These are phyloP conservation scores for Enteromius paludinosus DNA, from an alignment of 2,797 vertebrate genomes.

Conservation along the genomic window DNA sequence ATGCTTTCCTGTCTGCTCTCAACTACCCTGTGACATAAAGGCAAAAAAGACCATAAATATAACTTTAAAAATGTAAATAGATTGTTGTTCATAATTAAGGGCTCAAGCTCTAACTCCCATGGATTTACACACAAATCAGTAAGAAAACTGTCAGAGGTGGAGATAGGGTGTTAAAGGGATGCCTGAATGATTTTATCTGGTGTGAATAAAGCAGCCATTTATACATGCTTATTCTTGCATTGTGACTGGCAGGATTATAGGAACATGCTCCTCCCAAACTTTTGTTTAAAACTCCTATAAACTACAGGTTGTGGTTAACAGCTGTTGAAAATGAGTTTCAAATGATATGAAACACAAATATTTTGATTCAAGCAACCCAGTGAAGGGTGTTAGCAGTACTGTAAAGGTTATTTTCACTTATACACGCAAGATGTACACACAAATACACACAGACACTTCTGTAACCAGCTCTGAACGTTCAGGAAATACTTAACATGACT, in stretches of 20 bases:
- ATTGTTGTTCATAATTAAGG: background rate
- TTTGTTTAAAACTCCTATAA: background rate
- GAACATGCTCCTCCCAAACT: background rate
- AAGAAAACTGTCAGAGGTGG: background rate
- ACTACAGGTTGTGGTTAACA: background rate
- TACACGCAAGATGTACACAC: background rate
- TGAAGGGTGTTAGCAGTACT: background rate
- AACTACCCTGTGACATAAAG: too few species aligned
- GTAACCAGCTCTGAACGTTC: slow-evolving; percentile 30
- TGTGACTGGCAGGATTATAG: background rate
- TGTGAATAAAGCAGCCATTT: background rate
- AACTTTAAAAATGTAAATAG: too few species aligned
- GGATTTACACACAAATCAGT: background rate
- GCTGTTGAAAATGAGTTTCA: background rate
- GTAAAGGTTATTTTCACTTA: background rate
- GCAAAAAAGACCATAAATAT: too few species aligned
- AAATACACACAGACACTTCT: slow-evolving; percentile 16
- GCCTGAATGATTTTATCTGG: background rate
- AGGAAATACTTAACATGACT: slow-evolving; percentile 51
- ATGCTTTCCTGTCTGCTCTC: too few species aligned
- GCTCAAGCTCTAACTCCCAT: background rate
- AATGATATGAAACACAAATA: background rate
- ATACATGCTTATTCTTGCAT: background rate
- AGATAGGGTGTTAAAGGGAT: background rate
- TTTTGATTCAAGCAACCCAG: background rate